These are phyloP conservation scores for Metacarcinus magister DNA, from an alignment of 2,888 invertebrate genomes.

Conservation along the genomic window DNA sequence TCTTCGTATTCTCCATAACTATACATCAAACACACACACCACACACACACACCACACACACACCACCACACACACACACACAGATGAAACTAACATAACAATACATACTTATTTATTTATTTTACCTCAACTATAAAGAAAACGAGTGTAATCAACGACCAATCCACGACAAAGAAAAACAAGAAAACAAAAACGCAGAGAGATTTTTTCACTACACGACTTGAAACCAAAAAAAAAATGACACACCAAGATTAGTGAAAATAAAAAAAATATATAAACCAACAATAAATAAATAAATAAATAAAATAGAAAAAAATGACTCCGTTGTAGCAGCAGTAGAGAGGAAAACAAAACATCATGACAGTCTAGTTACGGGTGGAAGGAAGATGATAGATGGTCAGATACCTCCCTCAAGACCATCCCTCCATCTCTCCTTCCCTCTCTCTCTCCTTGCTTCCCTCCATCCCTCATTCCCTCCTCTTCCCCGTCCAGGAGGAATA, in stretches of 20 bases:
- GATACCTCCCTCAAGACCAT: neutral
- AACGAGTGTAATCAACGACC: neutral
- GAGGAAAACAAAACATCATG: neutral
- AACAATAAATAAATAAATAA: neutral
- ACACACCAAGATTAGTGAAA: neutral
- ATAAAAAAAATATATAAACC: neutral
- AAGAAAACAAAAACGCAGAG: neutral
- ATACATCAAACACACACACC: neutral
- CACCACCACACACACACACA: neutral
- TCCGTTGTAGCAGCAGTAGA: neutral
- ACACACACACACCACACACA: conserved; percentile 5
- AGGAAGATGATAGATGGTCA: neutral
- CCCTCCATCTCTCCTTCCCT: neutral
- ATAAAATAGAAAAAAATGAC: neutral
- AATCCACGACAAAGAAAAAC: neutral
- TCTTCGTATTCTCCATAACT: neutral
- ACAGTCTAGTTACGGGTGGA: conserved; percentile 28
- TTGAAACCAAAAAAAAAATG: neutral
- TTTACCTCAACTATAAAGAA: neutral
- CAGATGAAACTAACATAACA: neutral
- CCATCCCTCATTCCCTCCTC: neutral
- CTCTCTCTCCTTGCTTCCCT: neutral
- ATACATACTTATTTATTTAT: no score
- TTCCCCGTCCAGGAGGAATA: conserved; percentile 28
- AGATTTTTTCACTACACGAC: neutral